Percentiles rank a stretch among this genome's conserved stretches.
Conservation (phyloP, 2,113 vertebrate genomes). For the Sigmodon hispidus region DNA sequence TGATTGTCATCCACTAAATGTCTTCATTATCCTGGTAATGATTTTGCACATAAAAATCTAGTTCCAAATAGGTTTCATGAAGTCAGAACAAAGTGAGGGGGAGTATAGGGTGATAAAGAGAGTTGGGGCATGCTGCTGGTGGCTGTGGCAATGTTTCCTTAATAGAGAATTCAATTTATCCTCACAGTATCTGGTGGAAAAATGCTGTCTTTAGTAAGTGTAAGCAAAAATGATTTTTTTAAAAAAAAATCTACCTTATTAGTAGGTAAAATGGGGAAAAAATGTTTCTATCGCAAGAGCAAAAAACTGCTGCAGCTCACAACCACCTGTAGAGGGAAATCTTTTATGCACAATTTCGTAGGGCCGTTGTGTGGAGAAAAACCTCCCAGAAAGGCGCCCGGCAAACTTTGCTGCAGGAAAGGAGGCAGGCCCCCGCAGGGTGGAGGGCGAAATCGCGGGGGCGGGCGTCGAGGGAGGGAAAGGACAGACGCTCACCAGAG, state of each 20-base stretch:
- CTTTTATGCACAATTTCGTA: conserved; percentile 87
- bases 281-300: conserved; percentile 73
- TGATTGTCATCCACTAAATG: conserved; percentile 59
- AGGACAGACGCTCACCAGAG: conserved; percentile 52
- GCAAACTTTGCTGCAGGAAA: conserved; percentile 83
- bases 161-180: conserved; percentile 57
- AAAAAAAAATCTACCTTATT: background rate
- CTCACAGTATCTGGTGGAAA: conserved; percentile 64
- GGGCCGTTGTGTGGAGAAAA: conserved; percentile 78
- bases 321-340: conserved; percentile 92
- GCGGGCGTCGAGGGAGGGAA: background rate
- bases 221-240: conserved; percentile 50
- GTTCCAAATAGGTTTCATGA: conserved; percentile 75
- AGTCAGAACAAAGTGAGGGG: conserved; percentile 77
- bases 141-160: conserved; percentile 60
- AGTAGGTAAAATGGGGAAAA: conserved; percentile 59
- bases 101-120: background rate
- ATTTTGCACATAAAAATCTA: conserved; percentile 79
- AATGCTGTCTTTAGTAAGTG: conserved; percentile 3
- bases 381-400: conserved; percentile 56
- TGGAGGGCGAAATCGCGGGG: background rate
- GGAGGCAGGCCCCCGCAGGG: conserved; percentile 26
- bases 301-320: conserved; percentile 83
- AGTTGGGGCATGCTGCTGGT: background rate
- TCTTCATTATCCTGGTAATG: conserved; percentile 57